A percentile compares a stretch with the other conserved stretches of the same genome.
Evolutionary conservation across 2,113 vertebrate species (phyloP).

Genomic region (Microtus oregoni): DNA sequence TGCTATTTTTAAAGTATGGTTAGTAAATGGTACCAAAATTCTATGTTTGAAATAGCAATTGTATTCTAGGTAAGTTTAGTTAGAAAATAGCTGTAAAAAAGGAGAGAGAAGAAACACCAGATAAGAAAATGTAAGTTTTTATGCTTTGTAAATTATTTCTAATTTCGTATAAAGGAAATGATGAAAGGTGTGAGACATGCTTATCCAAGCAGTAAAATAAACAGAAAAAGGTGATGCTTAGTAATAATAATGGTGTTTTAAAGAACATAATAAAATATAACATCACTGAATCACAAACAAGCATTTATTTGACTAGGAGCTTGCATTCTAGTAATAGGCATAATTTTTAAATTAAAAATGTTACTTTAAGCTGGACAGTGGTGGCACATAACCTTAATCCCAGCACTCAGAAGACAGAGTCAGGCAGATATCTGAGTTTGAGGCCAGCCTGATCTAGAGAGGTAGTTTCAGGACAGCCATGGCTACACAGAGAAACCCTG

Average conservation of each 20-base stretch:
- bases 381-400: too few species aligned
- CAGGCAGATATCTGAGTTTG: too few species aligned
- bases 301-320: not conserved
- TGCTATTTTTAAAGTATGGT: not conserved
- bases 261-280: not conserved
- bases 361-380: not conserved
- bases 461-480: too few species aligned
- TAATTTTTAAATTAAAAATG: not conserved
- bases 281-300: not conserved
- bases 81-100: not conserved
- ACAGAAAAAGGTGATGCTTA: not conserved
- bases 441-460: too few species aligned
- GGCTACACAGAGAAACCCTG: too few species aligned
- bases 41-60: not conserved
- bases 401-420: too few species aligned
- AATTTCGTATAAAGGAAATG: not conserved
- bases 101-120: not conserved
- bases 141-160: not conserved
- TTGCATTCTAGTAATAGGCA: not conserved
- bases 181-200: not conserved
- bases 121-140: not conserved
- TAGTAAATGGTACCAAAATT: not conserved
- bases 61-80: not conserved
- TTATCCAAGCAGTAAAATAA: not conserved
- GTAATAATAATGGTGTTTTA: not conserved